Percentiles rank a stretch among this genome's conserved stretches.
Conservation (phyloP, 2,113 vertebrate species). For the Prunella fulvescens region DNA sequence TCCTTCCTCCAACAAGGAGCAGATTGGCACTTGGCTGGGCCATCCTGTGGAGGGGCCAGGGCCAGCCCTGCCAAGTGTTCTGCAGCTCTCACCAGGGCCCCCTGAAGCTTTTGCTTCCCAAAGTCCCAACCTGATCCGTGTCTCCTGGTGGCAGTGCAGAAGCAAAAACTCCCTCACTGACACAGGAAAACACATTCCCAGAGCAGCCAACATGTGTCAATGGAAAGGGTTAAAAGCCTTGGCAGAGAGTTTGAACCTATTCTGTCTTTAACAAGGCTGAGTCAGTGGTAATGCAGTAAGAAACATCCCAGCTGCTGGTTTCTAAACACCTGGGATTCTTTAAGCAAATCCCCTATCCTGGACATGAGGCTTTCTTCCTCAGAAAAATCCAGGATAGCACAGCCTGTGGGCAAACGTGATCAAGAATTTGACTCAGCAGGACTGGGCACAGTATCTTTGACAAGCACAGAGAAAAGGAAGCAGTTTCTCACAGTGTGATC, state of each 20-base stretch:
- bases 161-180: not conserved
- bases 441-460: not conserved
- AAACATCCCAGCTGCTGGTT: not conserved
- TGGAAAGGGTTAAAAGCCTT: not conserved
- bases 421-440: not conserved
- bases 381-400: not conserved
- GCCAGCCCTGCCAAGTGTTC: not conserved
- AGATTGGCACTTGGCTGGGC: not conserved
- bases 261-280: not conserved
- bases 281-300: not conserved
- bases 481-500: not conserved
- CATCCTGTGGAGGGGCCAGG: not conserved
- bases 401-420: not conserved
- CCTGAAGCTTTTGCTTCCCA: not conserved
- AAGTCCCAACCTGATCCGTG: not conserved
- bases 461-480: not conserved
- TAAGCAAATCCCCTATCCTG: not conserved
- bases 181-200: accelerated
- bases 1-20: not conserved
- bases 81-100: not conserved
- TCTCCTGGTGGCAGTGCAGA: not conserved
- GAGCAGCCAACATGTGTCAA: accelerated
- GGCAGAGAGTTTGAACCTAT: not conserved
- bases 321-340: not conserved
- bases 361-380: not conserved